Conservation (phyloP, 1,140 invertebrate species). For the Micrasema longulum region DNA sequence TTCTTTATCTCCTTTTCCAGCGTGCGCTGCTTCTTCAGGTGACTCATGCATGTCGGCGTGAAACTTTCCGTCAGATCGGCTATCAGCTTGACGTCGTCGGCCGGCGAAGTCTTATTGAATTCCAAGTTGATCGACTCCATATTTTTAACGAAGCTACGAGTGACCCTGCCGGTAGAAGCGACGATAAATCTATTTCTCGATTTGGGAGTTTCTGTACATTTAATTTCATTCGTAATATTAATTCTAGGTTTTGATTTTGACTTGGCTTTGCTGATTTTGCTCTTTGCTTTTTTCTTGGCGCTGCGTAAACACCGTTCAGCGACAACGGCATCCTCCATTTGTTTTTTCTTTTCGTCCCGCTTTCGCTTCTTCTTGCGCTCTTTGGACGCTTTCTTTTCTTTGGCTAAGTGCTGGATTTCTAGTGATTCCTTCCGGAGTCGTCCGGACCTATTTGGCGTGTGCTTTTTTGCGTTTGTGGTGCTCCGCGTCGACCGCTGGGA, state of each 20-base stretch:
- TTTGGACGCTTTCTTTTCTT: constrained; percentile 8
- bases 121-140: not conserved
- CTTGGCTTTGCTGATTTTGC: not conserved
- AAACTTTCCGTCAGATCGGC: not conserved
- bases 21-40: not conserved
- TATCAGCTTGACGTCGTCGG: no score
- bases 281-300: not conserved
- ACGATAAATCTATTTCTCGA: not conserved
- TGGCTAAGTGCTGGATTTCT: not conserved
- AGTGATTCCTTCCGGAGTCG: constrained; percentile 2
- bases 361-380: constrained; percentile 5
- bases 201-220: no score
- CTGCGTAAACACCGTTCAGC: not conserved
- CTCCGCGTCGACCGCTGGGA: constrained; percentile 2
- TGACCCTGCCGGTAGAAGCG: not conserved
- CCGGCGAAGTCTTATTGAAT: not conserved
- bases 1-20: constrained; percentile 5
- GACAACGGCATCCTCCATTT: not conserved
- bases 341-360: not conserved
- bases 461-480: constrained; percentile 4
- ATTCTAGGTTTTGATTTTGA: not conserved
- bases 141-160: constrained; percentile 1
- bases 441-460: constrained; percentile 17
- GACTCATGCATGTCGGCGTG: not conserved
- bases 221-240: no score